A percentile compares a stretch with the other conserved stretches of the same genome.
Evolutionary conservation across 1,140 invertebrate species (phyloP).

Genomic region (Goniozus legneri): DNA sequence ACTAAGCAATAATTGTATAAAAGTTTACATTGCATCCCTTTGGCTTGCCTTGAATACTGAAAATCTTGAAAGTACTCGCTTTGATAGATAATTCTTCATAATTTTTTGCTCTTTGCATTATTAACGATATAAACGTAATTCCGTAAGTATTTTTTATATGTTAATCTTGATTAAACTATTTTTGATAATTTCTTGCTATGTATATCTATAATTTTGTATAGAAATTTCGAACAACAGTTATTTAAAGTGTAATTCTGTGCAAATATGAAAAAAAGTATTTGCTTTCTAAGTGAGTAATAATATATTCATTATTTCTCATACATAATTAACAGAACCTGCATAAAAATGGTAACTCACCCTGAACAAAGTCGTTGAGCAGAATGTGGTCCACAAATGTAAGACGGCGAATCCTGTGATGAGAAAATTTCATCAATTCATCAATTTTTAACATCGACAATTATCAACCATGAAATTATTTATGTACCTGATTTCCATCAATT

Average conservation of each 20-base stretch:
- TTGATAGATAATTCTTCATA: no score
- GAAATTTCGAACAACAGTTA: no score
- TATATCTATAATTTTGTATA: background rate
- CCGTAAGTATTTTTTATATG: no score
- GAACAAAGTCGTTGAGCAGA: slow-evolving; percentile 45
- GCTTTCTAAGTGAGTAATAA: no score
- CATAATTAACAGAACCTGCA: no score
- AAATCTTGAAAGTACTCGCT: slow-evolving; percentile 13
- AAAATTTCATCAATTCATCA: no score
- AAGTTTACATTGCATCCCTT: slow-evolving; percentile 10
- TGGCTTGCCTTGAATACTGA: slow-evolving; percentile 10
- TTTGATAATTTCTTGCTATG: background rate
- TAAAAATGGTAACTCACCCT: slow-evolving; percentile 49
- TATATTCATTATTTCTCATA: no score
- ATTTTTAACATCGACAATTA: no score
- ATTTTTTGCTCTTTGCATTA: no score
- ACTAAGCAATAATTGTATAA: slow-evolving; percentile 15
- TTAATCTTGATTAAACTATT: background rate
- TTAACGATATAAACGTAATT: no score
- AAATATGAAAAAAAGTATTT: no score
- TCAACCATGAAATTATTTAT: slow-evolving; percentile 1
- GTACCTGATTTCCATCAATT: slow-evolving; percentile 44
- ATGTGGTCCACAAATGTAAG: slow-evolving; percentile 39
- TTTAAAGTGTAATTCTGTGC: no score
- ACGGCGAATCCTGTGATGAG: slow-evolving; percentile 37